Conservation (phyloP, 2,888 invertebrate species). For the Cyclophora albipunctata region DNA sequence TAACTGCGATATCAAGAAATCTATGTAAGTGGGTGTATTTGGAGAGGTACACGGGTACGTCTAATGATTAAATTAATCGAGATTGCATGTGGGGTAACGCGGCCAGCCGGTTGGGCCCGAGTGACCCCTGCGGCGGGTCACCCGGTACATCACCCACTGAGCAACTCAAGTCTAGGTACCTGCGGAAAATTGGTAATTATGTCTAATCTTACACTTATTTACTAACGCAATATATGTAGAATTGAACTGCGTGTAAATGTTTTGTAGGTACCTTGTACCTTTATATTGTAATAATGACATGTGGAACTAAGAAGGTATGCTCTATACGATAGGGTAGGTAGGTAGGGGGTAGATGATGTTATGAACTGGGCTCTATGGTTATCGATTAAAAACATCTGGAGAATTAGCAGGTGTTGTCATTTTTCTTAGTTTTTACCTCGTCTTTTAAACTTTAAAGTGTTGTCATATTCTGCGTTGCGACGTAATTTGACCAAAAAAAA, state of each 20-base stretch:
- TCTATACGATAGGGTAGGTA: no score
- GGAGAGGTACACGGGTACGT: no score
- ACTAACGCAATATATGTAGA: slow-evolving; percentile 25
- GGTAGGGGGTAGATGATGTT: no score
- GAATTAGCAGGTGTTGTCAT: no score
- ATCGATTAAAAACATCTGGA: no score
- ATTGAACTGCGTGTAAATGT: slow-evolving; percentile 28
- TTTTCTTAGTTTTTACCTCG: no score
- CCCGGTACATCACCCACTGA: slow-evolving; percentile 25
- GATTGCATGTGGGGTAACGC: slow-evolving; percentile 36
- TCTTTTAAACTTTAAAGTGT: no score
- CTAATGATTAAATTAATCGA: slow-evolving; percentile 4
- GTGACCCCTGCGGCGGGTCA: slow-evolving; percentile 45
- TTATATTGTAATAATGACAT: no score
- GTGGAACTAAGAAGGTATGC: no score
- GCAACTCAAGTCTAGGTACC: slow-evolving; percentile 17
- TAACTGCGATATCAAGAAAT: no score
- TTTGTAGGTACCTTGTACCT: slow-evolving; percentile 4
- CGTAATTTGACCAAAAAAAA: slow-evolving; percentile 21
- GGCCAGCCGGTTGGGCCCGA: slow-evolving; percentile 32
- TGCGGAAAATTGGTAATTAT: slow-evolving; percentile 68
- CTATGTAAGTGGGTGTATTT: no score
- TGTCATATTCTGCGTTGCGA: neutral
- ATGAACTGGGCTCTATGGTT: no score
- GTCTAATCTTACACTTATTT: slow-evolving; percentile 38